A percentile compares a stretch with the other conserved stretches of the same genome.
Evolutionary conservation across 2,888 invertebrate species (phyloP).

Genomic region (Pachycephus smyrnensis): DNA sequence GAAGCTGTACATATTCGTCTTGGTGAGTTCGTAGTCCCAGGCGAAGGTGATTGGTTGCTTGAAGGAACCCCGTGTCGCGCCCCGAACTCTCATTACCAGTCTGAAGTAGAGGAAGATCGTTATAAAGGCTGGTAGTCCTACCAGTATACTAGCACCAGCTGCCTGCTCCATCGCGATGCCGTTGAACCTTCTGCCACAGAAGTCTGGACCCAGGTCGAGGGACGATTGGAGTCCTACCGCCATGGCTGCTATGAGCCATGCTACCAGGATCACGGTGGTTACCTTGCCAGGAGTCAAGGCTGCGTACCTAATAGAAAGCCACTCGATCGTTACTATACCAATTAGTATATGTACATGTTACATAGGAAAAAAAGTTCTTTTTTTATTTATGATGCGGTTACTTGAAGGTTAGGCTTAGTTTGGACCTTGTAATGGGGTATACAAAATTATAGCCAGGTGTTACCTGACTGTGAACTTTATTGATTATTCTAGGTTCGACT

Average conservation of each 20-base stretch:
- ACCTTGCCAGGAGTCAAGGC: constrained; percentile 69
- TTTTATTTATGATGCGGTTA: background rate
- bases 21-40: constrained; percentile 74
- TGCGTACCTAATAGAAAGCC: constrained; percentile 58
- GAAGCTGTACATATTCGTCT: constrained; percentile 76
- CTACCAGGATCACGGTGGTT: constrained; percentile 69
- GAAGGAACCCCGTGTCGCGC: constrained; percentile 71
- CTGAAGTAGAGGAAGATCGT: constrained; percentile 71
- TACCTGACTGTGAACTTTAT: background rate
- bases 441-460: background rate
- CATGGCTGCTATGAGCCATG: constrained; percentile 72
- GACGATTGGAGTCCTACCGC: constrained; percentile 75
- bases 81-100: constrained; percentile 69
- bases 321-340: background rate
- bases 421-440: background rate
- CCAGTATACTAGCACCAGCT: constrained; percentile 71
- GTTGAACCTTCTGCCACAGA: constrained; percentile 72
- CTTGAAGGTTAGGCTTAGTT: background rate
- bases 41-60: constrained; percentile 74
- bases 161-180: constrained; percentile 73
- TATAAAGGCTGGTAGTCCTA: constrained; percentile 72
- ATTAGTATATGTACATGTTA: background rate
- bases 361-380: background rate
- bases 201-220: constrained; percentile 75
- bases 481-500: background rate